phyloP scores from a whole-genome alignment of 1,140 invertebrate species.

The Anoplolepis gracilipes region DNA sequence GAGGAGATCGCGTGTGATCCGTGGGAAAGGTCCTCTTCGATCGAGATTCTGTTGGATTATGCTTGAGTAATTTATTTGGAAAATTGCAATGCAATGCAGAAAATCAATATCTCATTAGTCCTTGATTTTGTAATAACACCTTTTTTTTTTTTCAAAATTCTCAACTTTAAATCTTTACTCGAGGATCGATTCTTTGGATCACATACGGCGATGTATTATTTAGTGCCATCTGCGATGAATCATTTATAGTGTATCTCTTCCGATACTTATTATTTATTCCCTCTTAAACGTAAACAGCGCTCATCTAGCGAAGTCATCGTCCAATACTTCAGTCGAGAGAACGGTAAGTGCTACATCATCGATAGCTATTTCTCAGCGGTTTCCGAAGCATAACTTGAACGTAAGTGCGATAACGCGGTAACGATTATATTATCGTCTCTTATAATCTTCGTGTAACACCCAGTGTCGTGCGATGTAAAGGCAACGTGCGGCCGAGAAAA shows the following conservation, averaged over 20 bases:
- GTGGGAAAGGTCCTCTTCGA: neutral
- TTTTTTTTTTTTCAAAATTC: neutral
- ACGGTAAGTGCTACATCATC: conserved; percentile 57
- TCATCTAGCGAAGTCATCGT: conserved; percentile 25
- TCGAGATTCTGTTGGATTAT: neutral
- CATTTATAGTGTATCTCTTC: neutral
- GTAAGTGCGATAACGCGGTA: conserved; percentile 38
- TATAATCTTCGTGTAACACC: conserved; percentile 43
- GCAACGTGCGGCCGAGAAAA: conserved; percentile 18
- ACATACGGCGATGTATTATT: neutral
- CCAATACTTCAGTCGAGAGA: conserved; percentile 26
- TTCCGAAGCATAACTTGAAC: conserved; percentile 35
- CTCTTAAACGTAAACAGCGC: conserved; percentile 21
- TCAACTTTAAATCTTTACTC: neutral
- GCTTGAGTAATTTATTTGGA: neutral
- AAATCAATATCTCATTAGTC: too few relatives aligned
- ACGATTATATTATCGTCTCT: conserved; percentile 59
- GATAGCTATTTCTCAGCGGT: conserved; percentile 20
- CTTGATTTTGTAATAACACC: too few relatives aligned
- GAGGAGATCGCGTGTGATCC: conserved; percentile 62
- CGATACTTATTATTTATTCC: conserved; percentile 19
- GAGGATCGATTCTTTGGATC: conserved; percentile 6
- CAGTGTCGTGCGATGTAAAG: conserved; percentile 17
- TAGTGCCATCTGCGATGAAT: neutral
- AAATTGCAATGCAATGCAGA: neutral